A percentile compares a stretch with the other conserved stretches of the same genome.
These are phyloP conservation scores for Amphiprion clarkii DNA, from an alignment of 2,797 vertebrate species.

Conservation along the genomic window DNA sequence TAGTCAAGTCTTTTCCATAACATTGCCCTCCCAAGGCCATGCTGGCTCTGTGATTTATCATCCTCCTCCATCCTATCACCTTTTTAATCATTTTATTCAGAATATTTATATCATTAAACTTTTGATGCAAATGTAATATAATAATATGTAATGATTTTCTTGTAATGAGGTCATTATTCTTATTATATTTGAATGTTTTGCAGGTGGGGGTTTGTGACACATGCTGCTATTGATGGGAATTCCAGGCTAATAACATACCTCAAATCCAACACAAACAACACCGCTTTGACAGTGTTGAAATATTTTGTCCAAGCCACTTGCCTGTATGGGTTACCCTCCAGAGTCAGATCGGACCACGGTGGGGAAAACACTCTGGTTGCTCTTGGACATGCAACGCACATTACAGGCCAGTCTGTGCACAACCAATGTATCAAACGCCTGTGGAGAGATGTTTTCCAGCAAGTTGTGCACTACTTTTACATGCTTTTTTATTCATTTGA, in stretches of 20 bases:
- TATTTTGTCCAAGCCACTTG: slow-evolving; percentile 7
- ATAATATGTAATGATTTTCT: no score
- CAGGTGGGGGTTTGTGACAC: slow-evolving; percentile 20
- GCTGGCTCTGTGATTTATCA: no score
- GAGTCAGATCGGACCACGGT: slow-evolving; percentile 3
- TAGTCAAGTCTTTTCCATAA: no score
- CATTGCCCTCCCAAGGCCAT: no score
- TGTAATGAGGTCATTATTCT: no score
- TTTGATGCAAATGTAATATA: no score
- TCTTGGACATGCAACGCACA: slow-evolving; percentile 7
- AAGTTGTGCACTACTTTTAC: slow-evolving; percentile 17
- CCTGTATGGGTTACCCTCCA: slow-evolving; percentile 1
- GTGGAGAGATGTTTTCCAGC: slow-evolving; percentile 20
- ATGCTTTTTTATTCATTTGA: slow-evolving; percentile 6
- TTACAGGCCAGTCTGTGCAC: slow-evolving; percentile 9
- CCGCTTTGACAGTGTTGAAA: slow-evolving; percentile 5
- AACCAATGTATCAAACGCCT: slow-evolving; percentile 1
- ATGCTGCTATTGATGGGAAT: slow-evolving; percentile 23
- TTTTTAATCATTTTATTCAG: no score
- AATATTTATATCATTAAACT: no score
- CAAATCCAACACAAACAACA: slow-evolving; percentile 26
- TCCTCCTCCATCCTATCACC: no score
- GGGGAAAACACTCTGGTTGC: slow-evolving; percentile 16
- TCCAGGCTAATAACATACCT: slow-evolving; percentile 16
- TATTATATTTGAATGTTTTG: not conserved